Evolutionary conservation across 1,140 invertebrate species (phyloP).

Genomic region (Thaumetopoea pityocampa): DNA sequence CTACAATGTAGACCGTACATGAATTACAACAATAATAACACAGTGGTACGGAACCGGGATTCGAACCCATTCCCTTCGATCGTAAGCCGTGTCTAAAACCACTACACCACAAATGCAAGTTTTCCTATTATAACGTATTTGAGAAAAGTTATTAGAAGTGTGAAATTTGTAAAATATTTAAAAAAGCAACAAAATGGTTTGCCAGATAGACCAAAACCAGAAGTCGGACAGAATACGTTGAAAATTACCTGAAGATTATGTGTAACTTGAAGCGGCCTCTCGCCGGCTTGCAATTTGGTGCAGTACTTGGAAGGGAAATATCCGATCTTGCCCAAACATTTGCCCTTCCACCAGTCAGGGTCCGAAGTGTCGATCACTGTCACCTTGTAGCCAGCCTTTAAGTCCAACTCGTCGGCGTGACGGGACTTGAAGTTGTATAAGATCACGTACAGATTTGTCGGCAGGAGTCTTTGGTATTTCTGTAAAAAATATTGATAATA

Average conservation of each 20-base stretch:
- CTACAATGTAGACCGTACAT: no score
- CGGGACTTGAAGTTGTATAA: conserved; percentile 96
- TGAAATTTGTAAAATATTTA: no score
- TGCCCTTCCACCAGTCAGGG: conserved; percentile 98
- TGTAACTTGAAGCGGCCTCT: conserved; percentile 90
- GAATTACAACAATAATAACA: no score
- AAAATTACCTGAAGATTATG: conserved; percentile 78
- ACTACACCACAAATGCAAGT: no score
- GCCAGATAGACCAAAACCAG: no score
- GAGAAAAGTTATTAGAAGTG: no score
- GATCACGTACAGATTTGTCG: conserved; percentile 95
- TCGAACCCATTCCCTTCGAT: no score
- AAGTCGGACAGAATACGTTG: neutral
- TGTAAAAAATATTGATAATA: conserved; percentile 52
- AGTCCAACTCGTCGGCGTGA: conserved; percentile 94
- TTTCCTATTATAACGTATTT: no score
- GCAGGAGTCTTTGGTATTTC: conserved; percentile 90
- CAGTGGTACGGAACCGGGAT: no score
- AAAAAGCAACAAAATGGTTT: no score
- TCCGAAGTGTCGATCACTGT: conserved; percentile 96
- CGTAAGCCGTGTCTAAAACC: no score
- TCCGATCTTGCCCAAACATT: conserved; percentile 92
- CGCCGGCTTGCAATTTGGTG: conserved; percentile 90
- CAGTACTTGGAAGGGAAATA: conserved; percentile 97
- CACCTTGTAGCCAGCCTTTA: conserved; percentile 96